phyloP scores from a whole-genome alignment of 2,888 invertebrate species.

The Chrysina gloriosa region DNA sequence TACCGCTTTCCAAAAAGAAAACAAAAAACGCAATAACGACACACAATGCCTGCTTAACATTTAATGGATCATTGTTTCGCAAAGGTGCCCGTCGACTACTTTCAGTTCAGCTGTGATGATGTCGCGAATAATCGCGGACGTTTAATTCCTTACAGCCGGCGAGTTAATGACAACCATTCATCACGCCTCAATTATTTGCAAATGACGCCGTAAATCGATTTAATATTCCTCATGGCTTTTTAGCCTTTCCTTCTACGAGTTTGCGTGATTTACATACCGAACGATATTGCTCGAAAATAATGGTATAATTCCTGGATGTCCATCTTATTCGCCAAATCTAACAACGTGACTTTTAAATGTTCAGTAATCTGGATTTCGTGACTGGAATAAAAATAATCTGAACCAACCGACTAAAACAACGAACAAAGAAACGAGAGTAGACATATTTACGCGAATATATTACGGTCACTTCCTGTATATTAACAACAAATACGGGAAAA shows the following conservation, averaged over 20 bases:
- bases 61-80: slow-evolving; percentile 41
- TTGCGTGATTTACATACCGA: background rate
- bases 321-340: no score
- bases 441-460: no score
- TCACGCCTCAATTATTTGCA: background rate
- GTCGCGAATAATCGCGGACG: background rate
- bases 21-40: background rate
- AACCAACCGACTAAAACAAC: no score
- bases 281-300: no score
- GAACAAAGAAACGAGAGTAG: no score
- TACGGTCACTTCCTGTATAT: no score
- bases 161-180: background rate
- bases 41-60: slow-evolving; percentile 40
- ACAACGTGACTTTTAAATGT: no score
- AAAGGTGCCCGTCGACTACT: background rate
- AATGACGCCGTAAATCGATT: background rate
- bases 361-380: no score
- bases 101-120: background rate
- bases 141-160: background rate
- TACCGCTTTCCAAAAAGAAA: slow-evolving; percentile 18
- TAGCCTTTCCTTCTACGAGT: background rate
- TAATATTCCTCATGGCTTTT: background rate
- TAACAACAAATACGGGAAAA: no score
- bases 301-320: no score
- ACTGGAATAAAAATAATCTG: no score